A percentile compares a stretch with the other conserved stretches of the same genome.
These are phyloP conservation scores for Apostichopus parvimensis DNA, from an alignment of 35 echinoderm and acorn worm genomes.

Conservation along the genomic window DNA sequence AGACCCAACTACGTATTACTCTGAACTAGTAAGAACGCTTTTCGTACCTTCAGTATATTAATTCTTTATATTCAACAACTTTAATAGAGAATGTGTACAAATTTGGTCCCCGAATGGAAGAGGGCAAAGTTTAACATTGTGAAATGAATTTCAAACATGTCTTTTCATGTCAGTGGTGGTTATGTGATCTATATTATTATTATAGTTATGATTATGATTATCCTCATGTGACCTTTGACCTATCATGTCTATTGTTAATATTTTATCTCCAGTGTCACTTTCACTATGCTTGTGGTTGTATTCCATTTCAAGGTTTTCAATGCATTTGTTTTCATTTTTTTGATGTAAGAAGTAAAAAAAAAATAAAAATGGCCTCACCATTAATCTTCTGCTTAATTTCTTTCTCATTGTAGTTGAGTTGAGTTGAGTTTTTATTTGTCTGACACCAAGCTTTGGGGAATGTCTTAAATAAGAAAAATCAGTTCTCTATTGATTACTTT, in stretches of 20 bases:
- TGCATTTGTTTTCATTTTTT: slow-evolving; percentile 54
- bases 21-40: too few species aligned
- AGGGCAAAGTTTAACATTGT: background rate
- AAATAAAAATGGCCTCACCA: slow-evolving; percentile 43
- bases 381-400: background rate
- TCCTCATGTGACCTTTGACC: slow-evolving; percentile 24
- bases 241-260: background rate
- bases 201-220: background rate
- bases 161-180: background rate
- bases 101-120: background rate
- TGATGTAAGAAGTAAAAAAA: slow-evolving; percentile 37
- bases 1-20: too few species aligned
- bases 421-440: too few species aligned
- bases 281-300: slow-evolving; percentile 33
- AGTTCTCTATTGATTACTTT: too few species aligned
- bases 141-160: background rate
- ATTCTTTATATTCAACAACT: background rate
- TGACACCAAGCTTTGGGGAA: too few species aligned
- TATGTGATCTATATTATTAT: background rate
- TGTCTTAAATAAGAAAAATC: too few species aligned
- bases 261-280: slow-evolving; percentile 2
- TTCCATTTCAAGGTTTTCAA: slow-evolving; percentile 47
- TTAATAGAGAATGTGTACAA: slow-evolving; percentile 1
- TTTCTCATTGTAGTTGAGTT: too few species aligned
- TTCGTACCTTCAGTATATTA: too few species aligned